Conservation (phyloP, 35 echinoderm and acorn worm genomes). For the Stichopus chloronotus region DNA sequence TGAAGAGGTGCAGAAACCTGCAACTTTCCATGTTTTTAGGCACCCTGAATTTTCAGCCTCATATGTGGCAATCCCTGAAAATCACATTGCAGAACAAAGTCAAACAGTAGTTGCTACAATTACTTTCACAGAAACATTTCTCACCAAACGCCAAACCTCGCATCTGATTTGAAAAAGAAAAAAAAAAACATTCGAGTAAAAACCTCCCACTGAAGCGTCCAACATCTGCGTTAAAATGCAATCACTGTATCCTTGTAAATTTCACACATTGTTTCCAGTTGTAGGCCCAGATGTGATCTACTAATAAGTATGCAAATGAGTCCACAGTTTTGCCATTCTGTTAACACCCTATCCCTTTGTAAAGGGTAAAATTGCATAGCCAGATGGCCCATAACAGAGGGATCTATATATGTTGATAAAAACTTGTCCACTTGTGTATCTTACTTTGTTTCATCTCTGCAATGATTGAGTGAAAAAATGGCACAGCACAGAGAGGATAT, state of each 20-base stretch:
- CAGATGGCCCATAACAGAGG: slow-evolving; percentile 14
- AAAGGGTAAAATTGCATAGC: neutral
- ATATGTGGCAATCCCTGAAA: neutral
- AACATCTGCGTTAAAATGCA: slow-evolving; percentile 36
- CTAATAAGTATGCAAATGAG: slow-evolving; percentile 49
- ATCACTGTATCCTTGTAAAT: slow-evolving; percentile 44
- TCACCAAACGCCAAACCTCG: neutral
- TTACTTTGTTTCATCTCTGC: neutral
- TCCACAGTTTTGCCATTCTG: neutral
- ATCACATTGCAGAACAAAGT: neutral
- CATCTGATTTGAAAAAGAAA: neutral
- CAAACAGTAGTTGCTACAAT: neutral
- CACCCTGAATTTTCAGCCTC: neutral
- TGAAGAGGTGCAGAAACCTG: neutral
- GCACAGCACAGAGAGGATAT: neutral
- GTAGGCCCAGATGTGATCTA: slow-evolving; percentile 40
- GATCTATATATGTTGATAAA: neutral
- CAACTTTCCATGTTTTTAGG: neutral
- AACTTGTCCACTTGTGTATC: no score
- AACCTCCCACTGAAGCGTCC: neutral
- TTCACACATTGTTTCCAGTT: slow-evolving; percentile 7
- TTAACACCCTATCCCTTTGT: slow-evolving; percentile 35
- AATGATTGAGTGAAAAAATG: neutral
- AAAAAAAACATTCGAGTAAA: slow-evolving; percentile 14
- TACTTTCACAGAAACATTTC: neutral